Evolutionary conservation across 2,797 vertebrate species (phyloP).

Genomic region (Microctenopoma steveboyesi): DNA sequence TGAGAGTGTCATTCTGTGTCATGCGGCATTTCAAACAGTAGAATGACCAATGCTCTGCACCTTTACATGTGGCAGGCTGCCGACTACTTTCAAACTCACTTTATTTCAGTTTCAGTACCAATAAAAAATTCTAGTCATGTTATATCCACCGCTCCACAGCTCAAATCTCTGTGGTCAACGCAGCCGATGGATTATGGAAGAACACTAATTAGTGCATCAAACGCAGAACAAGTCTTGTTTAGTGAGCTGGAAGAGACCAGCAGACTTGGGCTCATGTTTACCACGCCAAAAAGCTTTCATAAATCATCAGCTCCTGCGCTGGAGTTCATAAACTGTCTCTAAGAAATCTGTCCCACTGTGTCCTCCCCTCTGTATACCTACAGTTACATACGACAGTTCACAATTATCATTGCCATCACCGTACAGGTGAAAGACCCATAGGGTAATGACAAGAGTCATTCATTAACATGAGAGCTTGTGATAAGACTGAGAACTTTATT

Average conservation of each 20-base stretch:
- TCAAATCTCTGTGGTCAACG: slow-evolving; percentile 20
- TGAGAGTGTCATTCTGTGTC: not conserved
- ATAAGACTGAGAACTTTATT: not conserved
- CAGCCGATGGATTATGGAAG: slow-evolving; percentile 61
- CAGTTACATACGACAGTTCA: not conserved
- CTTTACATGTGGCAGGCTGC: not conserved
- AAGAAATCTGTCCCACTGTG: slow-evolving; percentile 4
- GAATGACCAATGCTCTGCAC: not conserved
- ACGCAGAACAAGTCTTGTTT: slow-evolving; percentile 57
- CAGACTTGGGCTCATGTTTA: slow-evolving; percentile 36
- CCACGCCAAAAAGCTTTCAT: slow-evolving; percentile 45
- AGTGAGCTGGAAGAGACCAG: slow-evolving; percentile 51
- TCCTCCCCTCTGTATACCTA: not conserved
- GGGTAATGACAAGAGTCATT: not conserved
- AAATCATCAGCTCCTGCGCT: slow-evolving; percentile 27
- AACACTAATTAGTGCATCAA: slow-evolving; percentile 59
- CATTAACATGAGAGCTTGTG: not conserved
- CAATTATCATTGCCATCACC: too few relatives aligned
- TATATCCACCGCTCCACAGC: not conserved
- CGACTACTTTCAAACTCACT: not conserved
- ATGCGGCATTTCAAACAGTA: not conserved
- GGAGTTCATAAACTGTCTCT: not conserved
- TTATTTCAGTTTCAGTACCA: not conserved
- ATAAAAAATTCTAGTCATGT: slow-evolving; percentile 9
- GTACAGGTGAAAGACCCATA: not conserved